A percentile compares a stretch with the other conserved stretches of the same genome.
Conservation (phyloP, 2,888 invertebrate genomes). For the Amblyjoppa proteus region DNA sequence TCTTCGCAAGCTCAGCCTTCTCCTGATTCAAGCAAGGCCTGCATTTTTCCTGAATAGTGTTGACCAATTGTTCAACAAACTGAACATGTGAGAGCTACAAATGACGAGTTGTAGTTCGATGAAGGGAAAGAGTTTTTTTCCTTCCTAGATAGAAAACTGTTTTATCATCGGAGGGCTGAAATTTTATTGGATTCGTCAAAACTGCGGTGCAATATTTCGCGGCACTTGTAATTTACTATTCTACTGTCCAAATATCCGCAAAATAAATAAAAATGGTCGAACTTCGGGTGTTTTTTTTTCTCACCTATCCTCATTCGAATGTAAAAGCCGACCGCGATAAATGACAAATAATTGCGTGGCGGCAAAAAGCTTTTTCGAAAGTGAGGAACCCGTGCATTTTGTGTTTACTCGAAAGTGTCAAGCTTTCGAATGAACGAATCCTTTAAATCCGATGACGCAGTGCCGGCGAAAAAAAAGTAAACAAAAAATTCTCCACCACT, state of each 20-base stretch:
- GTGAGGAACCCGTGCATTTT: not conserved
- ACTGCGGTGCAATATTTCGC: not conserved
- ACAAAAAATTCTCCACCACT: too few species aligned
- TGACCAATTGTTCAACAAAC: not conserved
- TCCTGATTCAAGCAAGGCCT: not conserved
- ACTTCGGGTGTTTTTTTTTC: not conserved
- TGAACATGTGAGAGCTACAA: not conserved
- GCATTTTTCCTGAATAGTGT: not conserved
- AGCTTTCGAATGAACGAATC: not conserved
- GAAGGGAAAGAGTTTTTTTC: not conserved
- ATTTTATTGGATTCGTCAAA: not conserved
- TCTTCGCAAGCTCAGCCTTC: not conserved
- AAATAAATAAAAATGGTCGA: too few species aligned
- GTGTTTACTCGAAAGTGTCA: not conserved
- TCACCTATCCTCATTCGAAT: not conserved
- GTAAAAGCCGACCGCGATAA: not conserved
- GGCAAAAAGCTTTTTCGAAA: not conserved
- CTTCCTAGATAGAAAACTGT: not conserved
- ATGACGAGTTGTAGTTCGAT: not conserved
- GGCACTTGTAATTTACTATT: not conserved
- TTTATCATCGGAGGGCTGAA: too few species aligned
- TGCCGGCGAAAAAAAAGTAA: too few species aligned
- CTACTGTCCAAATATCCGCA: too few species aligned
- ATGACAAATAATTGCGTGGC: too few species aligned
- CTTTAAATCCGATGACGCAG: too few species aligned